Conservation (phyloP, 2,113 vertebrate genomes). For the Stigmatopora argus region DNA sequence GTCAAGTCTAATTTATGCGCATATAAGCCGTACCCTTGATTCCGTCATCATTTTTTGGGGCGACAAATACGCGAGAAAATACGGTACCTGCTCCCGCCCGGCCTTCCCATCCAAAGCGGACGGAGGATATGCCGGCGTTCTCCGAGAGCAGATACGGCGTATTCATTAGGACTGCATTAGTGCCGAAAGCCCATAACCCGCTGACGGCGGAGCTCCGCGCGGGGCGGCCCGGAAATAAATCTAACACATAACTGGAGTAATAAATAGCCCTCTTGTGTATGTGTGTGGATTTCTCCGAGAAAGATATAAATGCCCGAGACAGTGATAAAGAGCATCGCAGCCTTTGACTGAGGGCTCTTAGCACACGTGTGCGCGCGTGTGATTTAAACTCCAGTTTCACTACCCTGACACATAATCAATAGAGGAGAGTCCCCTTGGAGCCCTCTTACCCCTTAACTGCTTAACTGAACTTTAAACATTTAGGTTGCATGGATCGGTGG, state of each 20-base stretch:
- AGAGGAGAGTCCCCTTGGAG: conserved; percentile 86
- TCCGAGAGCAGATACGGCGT: conserved; percentile 48
- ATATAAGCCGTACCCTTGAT: too few species aligned
- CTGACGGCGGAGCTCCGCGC: conserved; percentile 49
- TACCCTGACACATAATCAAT: conserved; percentile 96
- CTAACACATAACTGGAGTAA: conserved; percentile 66
- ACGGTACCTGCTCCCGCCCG: conserved; percentile 14
- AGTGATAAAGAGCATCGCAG: conserved; percentile 63
- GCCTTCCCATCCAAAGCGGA: conserved; percentile 45
- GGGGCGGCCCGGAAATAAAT: conserved; percentile 61
- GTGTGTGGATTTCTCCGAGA: conserved; percentile 44
- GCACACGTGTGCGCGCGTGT: conserved; percentile 54
- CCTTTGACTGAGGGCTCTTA: conserved; percentile 69
- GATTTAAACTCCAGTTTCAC: conserved; percentile 86
- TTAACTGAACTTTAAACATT: conserved; percentile 98
- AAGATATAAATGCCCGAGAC: conserved; percentile 67
- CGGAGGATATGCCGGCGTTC: conserved; percentile 40
- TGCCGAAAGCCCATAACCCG: conserved; percentile 58
- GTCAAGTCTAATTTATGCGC: too few species aligned
- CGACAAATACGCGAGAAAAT: too few species aligned
- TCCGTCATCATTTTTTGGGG: too few species aligned
- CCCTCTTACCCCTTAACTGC: conserved; percentile 94
- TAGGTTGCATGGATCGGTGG: conserved; percentile 90
- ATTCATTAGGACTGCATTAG: conserved; percentile 66
- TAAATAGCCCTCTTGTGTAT: conserved; percentile 52